Evolutionary conservation across 2,113 vertebrate genomes (phyloP), one percentile per base, ranked within the genome.

Genomic region (Tretioscincus oriximinensis): DNA sequence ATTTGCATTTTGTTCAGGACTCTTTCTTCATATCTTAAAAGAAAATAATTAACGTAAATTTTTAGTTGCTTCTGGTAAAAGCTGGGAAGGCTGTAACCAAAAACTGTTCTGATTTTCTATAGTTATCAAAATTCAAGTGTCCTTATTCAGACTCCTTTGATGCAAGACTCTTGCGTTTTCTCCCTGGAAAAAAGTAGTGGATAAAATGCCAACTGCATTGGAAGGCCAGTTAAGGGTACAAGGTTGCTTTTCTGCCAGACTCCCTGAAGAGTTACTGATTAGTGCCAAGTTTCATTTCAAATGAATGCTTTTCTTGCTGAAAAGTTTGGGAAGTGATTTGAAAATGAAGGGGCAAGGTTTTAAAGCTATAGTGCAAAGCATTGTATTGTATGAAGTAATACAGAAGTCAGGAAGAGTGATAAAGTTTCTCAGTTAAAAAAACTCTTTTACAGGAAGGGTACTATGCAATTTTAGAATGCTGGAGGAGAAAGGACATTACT

Each of bases 171-270:
- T 9, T 70, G 47, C 26, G 5, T 72, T n/a, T 70, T 29, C 12
- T 73, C 11, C 20, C 0, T 0, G n/a, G 24, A 66, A 60, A 78
- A 58, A 14, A 1, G 9, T 20, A 9, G 70, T 0, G 4, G 66
- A 35, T 71, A 8, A 51, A 77, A 72, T 70, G 67, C 4, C 75
- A 7, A 66, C 35, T 12, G 21, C 45, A 72, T 83, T 28, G 65
- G 20, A 73, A 51, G 65, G 35, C 61, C 73, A 81, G 72, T 67
- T 45, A 18, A 0, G 70, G 76, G 41, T 1, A 66, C 14, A 75
- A 35, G 54, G 45, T 61, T 28, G 14, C 66, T 76, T 7, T 66
- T 12, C 54, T 84, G 26, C 51, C 28, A 74, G 11, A 58, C 5
- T 29, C 64, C 21, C 21, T 49, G 58, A 35, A 78, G 49, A 81